Base-by-base conservation (phyloP, 2,113 vertebrate genomes). In the Toxotes jaculatrix region DNA sequence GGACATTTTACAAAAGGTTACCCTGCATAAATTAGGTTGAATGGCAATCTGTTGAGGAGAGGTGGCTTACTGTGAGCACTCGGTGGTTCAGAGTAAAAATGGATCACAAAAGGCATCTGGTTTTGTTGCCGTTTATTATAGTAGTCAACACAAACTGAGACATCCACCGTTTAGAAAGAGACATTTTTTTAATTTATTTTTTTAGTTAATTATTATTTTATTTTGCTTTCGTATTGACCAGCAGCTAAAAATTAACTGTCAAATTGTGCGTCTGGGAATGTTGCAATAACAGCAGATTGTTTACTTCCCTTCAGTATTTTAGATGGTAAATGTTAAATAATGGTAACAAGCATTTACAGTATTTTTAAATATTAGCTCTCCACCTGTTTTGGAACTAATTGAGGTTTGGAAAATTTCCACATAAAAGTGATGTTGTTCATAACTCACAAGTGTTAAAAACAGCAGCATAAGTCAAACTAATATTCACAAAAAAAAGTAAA, bases 1-100 rank as follows among this genome's bases (percentile, higher is more conserved):
- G 92, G 89, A 75, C 88, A 83, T 94, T 94, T 93, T 83, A 92
- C 91, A 91, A 93, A 93, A 95, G 91, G 92, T 93, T 94, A 91
- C 84, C 86, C 90, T 68, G 84, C 85, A 93, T 92, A 88, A 90
- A 92, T 91, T 88, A 88, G 87, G 73, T 66, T 88, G 85, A 87
- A 91, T 90, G 85, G 86, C 89, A 88, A 90, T 93, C 85, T 94
- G 93, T 91, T 86, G 79, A 79, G 71, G 77, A 84, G 85, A 84
- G 79, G 84, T 91, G 87, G 84, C 78, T 80, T 27, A 27, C 56
- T 78, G 78, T 23, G 31, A 89, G 80, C 51, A 19, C 66, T 47
- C 73, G 85, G 83, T 80, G 82, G 71, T 43, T 79, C 11, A 3
- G 36, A 62, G 77, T 57, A 65, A 77, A 59, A 77, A 67, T 64